Base-by-base conservation (phyloP, 2,888 invertebrate genomes). In the Pteria penguin region DNA sequence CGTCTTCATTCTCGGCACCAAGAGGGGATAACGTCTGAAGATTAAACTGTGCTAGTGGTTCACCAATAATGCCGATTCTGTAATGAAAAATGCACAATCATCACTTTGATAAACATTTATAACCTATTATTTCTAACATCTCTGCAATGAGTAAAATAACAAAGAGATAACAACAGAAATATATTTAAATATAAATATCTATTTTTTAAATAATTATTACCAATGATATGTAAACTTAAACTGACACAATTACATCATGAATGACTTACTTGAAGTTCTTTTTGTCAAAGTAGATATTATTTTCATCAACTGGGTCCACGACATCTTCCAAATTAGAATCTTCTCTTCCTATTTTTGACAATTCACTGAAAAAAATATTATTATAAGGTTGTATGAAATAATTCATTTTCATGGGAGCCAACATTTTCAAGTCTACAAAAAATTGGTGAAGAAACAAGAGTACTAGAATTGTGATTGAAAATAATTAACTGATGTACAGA, bases 1-100 rank as follows among this genome's bases (percentile, higher is more conserved):
- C 90, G 63, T 89, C 90, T 62, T 90, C 91, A 79, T 86, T 89
- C 54, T 90, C 90, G n/a, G 88, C 86, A 45, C 89, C 90, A 2
- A 86, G 67, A 26, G 90, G 90, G 26, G 88, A 85, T 76, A 91
- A 75, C 29, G 89, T 90, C 57, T 85, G 72, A n/a, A 85, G 79
- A 72, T 90, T 90, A 76, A 89, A 90, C 81, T 82, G 80, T 57
- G 77, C 84, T 65, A 86, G 77, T 14, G 86, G 85, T 72, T 90
- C 90, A 54, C 91, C 91, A 22, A 91, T 80, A 4, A 91, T 90
- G 31, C 91, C 91, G 65, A 87, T 79, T 73, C 90, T 90, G 74
- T 65, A 80, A 73, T 2, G 54, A 22, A 29, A 29, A 27, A 54
- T 58, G n/a, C n/a, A 3, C n/a, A 5, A 52, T 26, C 8, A 54